A percentile compares a stretch with the other conserved stretches of the same genome.
Evolutionary conservation across 2,888 invertebrate species (phyloP).

Genomic region (Drosophila neonasuta): DNA sequence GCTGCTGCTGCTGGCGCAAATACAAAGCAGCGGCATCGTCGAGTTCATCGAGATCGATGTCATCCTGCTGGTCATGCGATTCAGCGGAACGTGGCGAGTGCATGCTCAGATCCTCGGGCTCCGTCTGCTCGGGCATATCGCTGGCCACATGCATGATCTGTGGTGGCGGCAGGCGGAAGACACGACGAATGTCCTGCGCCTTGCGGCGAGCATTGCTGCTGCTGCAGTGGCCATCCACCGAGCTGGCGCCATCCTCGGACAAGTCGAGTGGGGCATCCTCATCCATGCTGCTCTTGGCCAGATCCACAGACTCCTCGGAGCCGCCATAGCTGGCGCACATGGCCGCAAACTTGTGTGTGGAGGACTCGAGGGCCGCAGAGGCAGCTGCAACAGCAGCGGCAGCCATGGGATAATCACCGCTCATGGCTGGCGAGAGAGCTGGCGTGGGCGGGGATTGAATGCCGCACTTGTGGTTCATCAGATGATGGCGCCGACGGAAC

Average conservation of each 20-base stretch:
- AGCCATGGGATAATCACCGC: conserved; percentile 74
- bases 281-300: conserved; percentile 67
- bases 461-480: conserved; percentile 92
- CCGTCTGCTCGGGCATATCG: conserved; percentile 91
- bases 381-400: conserved; percentile 56
- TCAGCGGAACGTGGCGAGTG: conserved; percentile 82
- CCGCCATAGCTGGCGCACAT: conserved; percentile 80
- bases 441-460: conserved; percentile 81
- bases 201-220: conserved; percentile 80
- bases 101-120: conserved; percentile 94
- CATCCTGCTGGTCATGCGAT: conserved; percentile 79
- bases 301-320: conserved; percentile 79
- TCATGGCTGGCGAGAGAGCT: conserved; percentile 80
- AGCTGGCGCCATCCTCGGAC: conserved; percentile 82
- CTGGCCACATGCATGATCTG: conserved; percentile 80
- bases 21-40: conserved; percentile 84
- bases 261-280: conserved; percentile 83
- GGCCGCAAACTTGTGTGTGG: conserved; percentile 78
- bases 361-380: conserved; percentile 61
- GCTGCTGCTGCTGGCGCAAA: conserved; percentile 80
- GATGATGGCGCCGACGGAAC: conserved; percentile 93
- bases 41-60: conserved; percentile 84
- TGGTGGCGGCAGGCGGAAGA: conserved; percentile 83
- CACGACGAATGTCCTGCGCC: conserved; percentile 83
- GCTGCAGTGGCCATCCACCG: conserved; percentile 69